Evolutionary conservation across 2,113 vertebrate species (phyloP).

Genomic region (Tyto alba): DNA sequence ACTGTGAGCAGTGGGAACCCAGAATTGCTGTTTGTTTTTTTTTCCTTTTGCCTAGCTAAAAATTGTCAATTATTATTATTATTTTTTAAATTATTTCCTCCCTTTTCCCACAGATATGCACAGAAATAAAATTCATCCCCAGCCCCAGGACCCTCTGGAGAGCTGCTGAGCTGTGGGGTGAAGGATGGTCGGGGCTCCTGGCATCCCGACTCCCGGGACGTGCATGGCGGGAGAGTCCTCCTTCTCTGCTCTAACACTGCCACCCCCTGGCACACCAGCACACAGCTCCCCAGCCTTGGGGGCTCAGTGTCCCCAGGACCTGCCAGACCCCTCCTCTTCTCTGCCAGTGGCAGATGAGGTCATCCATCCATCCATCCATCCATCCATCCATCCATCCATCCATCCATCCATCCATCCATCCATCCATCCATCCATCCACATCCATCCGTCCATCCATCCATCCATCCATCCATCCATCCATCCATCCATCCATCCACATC

Average conservation of each 20-base stretch:
- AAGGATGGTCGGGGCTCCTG: fast-evolving
- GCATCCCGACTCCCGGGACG: fast-evolving
- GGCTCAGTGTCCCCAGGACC: background rate
- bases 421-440: background rate
- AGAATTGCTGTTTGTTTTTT: fast-evolving
- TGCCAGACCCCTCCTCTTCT: background rate
- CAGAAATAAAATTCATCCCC: background rate
- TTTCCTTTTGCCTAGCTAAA: background rate
- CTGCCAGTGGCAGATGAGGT: background rate
- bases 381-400: background rate
- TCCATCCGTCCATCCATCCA: too few species aligned
- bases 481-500: background rate
- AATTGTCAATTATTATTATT: background rate
- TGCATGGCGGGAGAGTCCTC: background rate
- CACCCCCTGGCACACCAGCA: background rate
- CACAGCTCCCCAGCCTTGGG: background rate
- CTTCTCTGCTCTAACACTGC: constrained; percentile 15
- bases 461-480: background rate
- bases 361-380: background rate
- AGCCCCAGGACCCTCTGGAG: background rate
- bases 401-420: background rate
- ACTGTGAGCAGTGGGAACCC: background rate
- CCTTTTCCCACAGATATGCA: background rate
- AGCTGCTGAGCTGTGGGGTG: background rate
- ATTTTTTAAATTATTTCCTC: background rate